Percentiles rank a stretch among this genome's conserved stretches.
phyloP scores from a whole-genome alignment of 2,797 vertebrate genomes.

The Lophotriccus pileatus region DNA sequence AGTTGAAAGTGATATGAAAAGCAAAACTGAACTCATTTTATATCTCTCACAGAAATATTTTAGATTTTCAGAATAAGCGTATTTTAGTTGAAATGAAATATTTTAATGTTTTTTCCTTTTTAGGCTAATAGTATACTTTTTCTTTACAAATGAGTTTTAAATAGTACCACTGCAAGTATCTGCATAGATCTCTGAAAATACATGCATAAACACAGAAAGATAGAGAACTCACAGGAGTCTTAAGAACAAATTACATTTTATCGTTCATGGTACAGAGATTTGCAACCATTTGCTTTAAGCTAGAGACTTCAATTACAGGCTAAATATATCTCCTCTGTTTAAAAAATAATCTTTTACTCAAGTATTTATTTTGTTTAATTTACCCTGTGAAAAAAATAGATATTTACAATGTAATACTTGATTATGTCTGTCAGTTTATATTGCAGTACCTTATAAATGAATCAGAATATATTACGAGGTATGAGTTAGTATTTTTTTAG shows the following conservation, averaged over 20 bases:
- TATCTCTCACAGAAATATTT: neutral
- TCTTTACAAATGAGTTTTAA: neutral
- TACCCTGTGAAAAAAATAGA: neutral
- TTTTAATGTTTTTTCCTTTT: neutral
- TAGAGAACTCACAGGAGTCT: neutral
- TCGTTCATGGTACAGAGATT: neutral
- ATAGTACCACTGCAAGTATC: neutral
- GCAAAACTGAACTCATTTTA: neutral
- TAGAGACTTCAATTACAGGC: neutral
- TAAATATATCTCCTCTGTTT: neutral
- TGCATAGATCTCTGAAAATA: neutral
- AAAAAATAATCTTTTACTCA: neutral
- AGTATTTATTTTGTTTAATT: slow-evolving; percentile 1
- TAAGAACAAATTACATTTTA: neutral
- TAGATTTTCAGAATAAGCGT: neutral
- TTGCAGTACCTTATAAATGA: neutral
- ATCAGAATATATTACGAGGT: neutral
- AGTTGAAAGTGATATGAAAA: neutral
- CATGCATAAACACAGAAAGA: neutral
- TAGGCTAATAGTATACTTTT: neutral
- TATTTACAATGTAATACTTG: neutral
- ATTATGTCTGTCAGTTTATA: neutral
- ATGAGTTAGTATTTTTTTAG: neutral
- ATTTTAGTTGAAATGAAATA: neutral
- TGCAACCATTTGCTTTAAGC: neutral